Evolutionary conservation across 2,797 vertebrate genomes (phyloP), one percentile per base, ranked within the genome.

Genomic region (Chaenodraco wilsoni): DNA sequence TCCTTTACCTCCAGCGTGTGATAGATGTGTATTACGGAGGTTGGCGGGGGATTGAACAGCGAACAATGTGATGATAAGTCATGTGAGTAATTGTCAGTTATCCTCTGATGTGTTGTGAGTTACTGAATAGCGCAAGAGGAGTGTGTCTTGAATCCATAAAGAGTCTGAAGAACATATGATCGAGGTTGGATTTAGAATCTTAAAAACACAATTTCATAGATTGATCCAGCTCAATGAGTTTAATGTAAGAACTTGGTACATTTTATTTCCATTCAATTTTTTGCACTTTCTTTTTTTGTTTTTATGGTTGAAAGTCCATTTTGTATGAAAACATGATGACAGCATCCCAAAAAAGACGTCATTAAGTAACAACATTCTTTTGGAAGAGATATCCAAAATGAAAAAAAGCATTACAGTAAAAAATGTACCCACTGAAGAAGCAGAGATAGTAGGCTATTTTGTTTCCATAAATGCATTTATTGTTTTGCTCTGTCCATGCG

Each of bases 91-190:
- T 70, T 60, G 46, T 66, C 58, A 31, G 41, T 83, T 84, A 84
- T 84, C 78, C 60, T 76, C 67, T 49, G 70, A 81, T 19, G 48
- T 61, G 59, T 61, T 77, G 37, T 80, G 37, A 65, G 40, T 76
- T 46, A 40, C 66, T 76, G 48, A 70, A 54, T 16, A 19, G 16
- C 16, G 23, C 58, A 62, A 61, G 62, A 62, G 43, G 40, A 76
- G 63, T 44, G 70, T 75, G 70, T 78, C 50, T 72, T 83, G 78
- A 85, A 87, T 84, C 64, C 44, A 66, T n/a, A 64, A 19, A 52
- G 10, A 74, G 41, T 62, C 14, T 78, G 40, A 70, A 48, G 72
- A 72, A 85, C 76, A 77, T 63, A 21, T 61, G 60, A 68, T 14
- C 23, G 3, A 71, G 69, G 46, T 75, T 61, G 33, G 63, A 87